A percentile compares a stretch with the other conserved stretches of the same genome.
These are phyloP conservation scores for Limanda limanda DNA, from an alignment of 2,113 vertebrate species.

Conservation along the genomic window DNA sequence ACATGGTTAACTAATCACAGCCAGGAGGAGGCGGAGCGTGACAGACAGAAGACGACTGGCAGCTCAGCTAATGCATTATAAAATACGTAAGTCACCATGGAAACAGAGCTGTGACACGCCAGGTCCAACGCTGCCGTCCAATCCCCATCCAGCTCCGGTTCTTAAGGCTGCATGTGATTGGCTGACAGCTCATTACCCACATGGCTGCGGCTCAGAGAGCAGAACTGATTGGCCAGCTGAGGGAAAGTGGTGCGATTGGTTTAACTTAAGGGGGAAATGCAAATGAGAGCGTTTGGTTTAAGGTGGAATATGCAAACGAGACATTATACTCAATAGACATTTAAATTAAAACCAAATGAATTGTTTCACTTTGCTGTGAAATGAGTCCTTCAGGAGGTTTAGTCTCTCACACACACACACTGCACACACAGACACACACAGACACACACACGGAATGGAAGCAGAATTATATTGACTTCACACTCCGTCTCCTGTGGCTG, in stretches of 20 bases:
- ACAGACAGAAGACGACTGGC: neutral
- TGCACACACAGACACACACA: constrained; percentile 18
- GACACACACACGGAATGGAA: constrained; percentile 18
- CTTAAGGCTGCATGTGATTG: constrained; percentile 47
- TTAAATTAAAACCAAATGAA: constrained; percentile 64
- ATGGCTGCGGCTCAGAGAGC: constrained; percentile 58
- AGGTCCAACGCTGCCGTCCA: constrained; percentile 23
- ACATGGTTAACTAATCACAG: neutral
- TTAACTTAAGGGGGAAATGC: constrained; percentile 45
- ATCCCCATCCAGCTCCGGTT: constrained; percentile 22
- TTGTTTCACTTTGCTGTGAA: constrained; percentile 51
- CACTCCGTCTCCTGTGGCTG: neutral
- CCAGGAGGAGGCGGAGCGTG: constrained; percentile 10
- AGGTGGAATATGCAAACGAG: constrained; percentile 65
- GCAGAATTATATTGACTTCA: constrained; percentile 25
- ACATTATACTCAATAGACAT: constrained; percentile 46
- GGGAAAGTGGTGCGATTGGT: constrained; percentile 29
- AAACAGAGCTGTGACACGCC: constrained; percentile 26
- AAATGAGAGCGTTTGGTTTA: constrained; percentile 44
- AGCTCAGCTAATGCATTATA: neutral
- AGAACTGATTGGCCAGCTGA: constrained; percentile 69
- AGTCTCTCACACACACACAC: constrained; percentile 4
- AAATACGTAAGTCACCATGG: constrained; percentile 25
- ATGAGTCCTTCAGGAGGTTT: constrained; percentile 36
- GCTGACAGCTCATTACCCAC: constrained; percentile 68